These are phyloP conservation scores for Drosophila testacea DNA, from an alignment of 2,888 invertebrate species.

Conservation along the genomic window DNA sequence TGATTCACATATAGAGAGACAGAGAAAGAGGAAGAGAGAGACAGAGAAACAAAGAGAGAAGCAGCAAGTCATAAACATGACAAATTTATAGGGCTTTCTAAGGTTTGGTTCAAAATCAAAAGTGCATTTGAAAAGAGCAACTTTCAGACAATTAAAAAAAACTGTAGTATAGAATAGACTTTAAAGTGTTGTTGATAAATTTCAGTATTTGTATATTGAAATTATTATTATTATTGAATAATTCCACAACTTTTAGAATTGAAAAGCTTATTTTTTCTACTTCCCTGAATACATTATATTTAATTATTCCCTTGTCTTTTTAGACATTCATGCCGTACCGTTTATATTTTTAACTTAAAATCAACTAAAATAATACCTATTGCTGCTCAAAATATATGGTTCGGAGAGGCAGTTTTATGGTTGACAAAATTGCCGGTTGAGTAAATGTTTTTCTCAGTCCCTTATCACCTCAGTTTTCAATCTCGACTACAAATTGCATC, in stretches of 20 bases:
- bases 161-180: too few relatives aligned
- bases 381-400: not conserved
- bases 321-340: too few relatives aligned
- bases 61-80: not conserved
- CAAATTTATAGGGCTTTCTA: not conserved
- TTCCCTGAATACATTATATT: too few relatives aligned
- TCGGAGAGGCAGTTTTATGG: not conserved
- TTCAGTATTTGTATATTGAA: too few relatives aligned
- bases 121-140: not conserved
- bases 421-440: conserved; percentile 24
- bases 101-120: not conserved
- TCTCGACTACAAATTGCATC: conserved; percentile 15
- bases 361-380: not conserved
- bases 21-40: not conserved
- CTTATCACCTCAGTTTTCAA: not conserved
- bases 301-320: too few relatives aligned
- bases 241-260: not conserved
- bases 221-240: not conserved
- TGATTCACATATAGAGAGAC: too few relatives aligned
- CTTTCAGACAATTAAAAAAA: too few relatives aligned
- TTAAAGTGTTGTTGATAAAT: not conserved
- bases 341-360: not conserved
- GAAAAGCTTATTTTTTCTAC: too few relatives aligned
- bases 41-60: not conserved
- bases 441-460: conserved; percentile 10